These are phyloP conservation scores for Actinia equina DNA, from an alignment of 64 coral and sea anemone species.

Conservation along the genomic window DNA sequence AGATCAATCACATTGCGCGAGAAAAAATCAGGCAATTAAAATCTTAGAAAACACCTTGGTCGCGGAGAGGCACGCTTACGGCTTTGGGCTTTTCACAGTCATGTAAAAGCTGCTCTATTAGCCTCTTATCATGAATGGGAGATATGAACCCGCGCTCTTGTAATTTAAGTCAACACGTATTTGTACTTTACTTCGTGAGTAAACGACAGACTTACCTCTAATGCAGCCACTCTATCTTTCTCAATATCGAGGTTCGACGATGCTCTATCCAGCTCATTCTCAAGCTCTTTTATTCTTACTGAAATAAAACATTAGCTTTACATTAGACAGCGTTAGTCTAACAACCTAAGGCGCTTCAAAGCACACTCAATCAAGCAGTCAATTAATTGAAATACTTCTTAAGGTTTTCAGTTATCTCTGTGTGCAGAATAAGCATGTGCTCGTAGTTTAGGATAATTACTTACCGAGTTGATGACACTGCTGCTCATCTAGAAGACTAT, in stretches of 20 bases:
- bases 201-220: slow-evolving; percentile 63
- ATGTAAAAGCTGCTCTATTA: no score
- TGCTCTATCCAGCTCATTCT: slow-evolving; percentile 54
- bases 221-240: slow-evolving; percentile 53
- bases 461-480: slow-evolving; percentile 14
- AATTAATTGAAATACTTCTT: no score
- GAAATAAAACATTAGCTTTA: not conserved
- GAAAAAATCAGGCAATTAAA: no score
- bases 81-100: no score
- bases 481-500: slow-evolving; percentile 2
- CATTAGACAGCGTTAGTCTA: not conserved
- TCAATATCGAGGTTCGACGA: slow-evolving; percentile 55
- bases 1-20: no score
- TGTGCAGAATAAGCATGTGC: not conserved
- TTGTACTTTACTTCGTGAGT: not conserved
- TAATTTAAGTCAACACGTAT: not conserved
- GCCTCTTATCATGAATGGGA: no score
- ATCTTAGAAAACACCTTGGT: no score
- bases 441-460: not conserved
- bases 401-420: no score
- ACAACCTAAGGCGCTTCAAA: no score
- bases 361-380: no score
- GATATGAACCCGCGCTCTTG: not conserved
- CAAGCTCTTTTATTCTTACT: slow-evolving; percentile 74
- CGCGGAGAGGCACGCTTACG: no score